A percentile compares a stretch with the other conserved stretches of the same genome.
phyloP scores from a whole-genome alignment of 2,113 vertebrate genomes.

The Calonectris borealis region DNA sequence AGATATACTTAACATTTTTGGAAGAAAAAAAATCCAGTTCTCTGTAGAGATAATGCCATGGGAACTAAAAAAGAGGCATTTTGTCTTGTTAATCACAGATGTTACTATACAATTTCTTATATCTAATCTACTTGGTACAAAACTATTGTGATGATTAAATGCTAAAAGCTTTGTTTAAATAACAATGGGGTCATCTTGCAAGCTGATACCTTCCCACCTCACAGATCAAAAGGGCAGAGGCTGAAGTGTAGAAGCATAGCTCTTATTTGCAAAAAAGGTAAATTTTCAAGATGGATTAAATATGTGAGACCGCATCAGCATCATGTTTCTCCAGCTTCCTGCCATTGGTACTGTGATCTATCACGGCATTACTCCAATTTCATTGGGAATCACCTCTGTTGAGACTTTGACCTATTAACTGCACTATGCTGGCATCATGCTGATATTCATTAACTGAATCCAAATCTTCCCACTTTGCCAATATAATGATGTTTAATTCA shows the following conservation, averaged over 20 bases:
- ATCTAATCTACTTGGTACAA: not conserved
- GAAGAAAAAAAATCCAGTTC: constrained; percentile 12
- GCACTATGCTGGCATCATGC: not conserved
- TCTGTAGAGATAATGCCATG: constrained; percentile 24
- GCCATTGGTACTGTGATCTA: not conserved
- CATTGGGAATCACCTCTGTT: not conserved
- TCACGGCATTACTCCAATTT: not conserved
- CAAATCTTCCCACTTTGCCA: not conserved
- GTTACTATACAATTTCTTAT: constrained; percentile 1
- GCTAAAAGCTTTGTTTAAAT: constrained; percentile 7
- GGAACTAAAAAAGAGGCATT: constrained; percentile 30
- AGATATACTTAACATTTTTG: constrained; percentile 41
- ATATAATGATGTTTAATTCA: not conserved
- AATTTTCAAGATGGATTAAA: not conserved
- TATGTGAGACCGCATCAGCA: not conserved
- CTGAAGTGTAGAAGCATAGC: not conserved
- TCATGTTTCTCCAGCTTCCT: not conserved
- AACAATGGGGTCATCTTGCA: not conserved
- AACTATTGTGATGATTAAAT: constrained; percentile 21
- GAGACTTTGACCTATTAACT: not conserved
- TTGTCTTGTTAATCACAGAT: constrained; percentile 34
- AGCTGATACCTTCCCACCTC: not conserved
- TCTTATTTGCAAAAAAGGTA: not conserved
- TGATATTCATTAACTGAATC: not conserved
- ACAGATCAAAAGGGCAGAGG: not conserved